A percentile compares a stretch with the other conserved stretches of the same genome.
Conservation (phyloP, 2,888 invertebrate species). For the Ditula angustiorana region DNA sequence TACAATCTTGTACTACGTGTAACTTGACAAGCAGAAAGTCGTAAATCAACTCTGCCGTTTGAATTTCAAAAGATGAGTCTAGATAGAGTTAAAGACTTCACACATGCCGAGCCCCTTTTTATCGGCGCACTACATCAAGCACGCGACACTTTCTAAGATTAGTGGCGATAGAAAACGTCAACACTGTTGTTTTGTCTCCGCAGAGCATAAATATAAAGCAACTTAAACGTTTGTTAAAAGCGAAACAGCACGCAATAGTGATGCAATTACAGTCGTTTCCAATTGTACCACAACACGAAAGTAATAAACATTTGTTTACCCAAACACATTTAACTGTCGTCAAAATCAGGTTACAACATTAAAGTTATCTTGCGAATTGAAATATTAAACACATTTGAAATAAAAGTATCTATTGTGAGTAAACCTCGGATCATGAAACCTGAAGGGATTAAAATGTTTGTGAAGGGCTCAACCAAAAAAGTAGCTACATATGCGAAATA, state of each 20-base stretch:
- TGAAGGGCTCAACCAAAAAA: too few relatives aligned
- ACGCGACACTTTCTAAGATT: slow-evolving; percentile 49
- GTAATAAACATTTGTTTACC: not conserved
- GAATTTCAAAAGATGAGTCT: slow-evolving; percentile 7
- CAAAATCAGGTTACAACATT: not conserved
- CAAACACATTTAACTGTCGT: not conserved
- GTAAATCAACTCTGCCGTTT: not conserved
- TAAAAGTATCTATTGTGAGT: too few relatives aligned
- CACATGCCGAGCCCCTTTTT: slow-evolving; percentile 18
- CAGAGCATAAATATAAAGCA: slow-evolving; percentile 15
- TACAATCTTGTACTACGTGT: not conserved
- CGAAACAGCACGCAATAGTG: slow-evolving; percentile 15
- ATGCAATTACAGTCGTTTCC: slow-evolving; percentile 24
- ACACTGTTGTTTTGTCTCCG: slow-evolving; percentile 40
- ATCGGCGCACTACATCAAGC: slow-evolving; percentile 40
- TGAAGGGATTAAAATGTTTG: too few relatives aligned
- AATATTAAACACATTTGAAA: too few relatives aligned
- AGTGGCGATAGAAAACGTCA: slow-evolving; percentile 46
- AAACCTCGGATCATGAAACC: too few relatives aligned
- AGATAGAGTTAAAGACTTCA: slow-evolving; percentile 25
- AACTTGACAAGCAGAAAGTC: not conserved
- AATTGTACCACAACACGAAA: slow-evolving; percentile 18
- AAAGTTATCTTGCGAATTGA: too few relatives aligned
- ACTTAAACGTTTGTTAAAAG: slow-evolving; percentile 11
- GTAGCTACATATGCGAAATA: too few relatives aligned